Conservation (phyloP, 2,797 vertebrate species). For the Ceyx erithaca region DNA sequence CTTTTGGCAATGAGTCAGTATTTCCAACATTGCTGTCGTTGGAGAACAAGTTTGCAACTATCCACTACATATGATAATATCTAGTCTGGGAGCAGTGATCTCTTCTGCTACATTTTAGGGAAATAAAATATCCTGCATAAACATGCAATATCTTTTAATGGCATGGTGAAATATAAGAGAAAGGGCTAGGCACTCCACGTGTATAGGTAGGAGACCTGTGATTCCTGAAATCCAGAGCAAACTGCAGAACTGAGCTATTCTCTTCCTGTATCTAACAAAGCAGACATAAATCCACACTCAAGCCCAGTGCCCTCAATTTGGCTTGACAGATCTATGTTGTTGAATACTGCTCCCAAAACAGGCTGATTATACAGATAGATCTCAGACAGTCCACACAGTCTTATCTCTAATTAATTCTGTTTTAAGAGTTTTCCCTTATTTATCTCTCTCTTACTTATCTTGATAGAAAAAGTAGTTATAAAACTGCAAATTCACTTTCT, state of each 20-base stretch:
- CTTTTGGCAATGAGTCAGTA: neutral
- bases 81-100: neutral
- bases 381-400: neutral
- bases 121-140: neutral
- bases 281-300: neutral
- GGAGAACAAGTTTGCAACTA: neutral
- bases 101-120: neutral
- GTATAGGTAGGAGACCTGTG: neutral
- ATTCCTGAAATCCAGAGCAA: neutral
- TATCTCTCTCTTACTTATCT: neutral
- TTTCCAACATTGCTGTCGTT: neutral
- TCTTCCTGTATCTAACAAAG: neutral
- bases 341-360: neutral
- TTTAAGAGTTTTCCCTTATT: neutral
- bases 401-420: neutral
- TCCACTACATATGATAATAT: neutral
- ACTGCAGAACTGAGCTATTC: neutral
- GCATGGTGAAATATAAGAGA: neutral
- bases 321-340: fast-evolving
- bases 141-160: neutral
- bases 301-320: neutral
- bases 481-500: neutral
- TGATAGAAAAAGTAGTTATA: neutral
- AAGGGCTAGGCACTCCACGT: neutral
- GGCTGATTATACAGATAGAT: neutral